Conservation (phyloP, 2,888 invertebrate genomes). For the Tetragonisca angustula region DNA sequence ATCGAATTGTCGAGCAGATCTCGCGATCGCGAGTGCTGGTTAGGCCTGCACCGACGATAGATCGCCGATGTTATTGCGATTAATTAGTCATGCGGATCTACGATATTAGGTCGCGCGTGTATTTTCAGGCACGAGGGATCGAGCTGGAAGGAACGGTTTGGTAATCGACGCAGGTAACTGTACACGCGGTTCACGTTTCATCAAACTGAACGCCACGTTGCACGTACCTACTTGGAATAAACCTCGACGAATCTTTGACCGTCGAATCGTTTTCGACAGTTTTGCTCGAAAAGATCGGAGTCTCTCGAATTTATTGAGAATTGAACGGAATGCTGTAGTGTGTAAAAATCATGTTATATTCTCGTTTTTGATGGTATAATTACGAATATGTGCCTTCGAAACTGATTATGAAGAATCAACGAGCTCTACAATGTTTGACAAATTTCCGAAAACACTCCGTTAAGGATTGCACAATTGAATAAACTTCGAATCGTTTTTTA, state of each 20-base stretch:
- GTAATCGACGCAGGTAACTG: slow-evolving; percentile 22
- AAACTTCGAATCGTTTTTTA: no score
- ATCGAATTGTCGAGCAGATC: slow-evolving; percentile 46
- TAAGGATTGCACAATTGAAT: no score
- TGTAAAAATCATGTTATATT: not conserved
- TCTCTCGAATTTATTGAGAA: not conserved
- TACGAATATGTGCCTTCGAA: not conserved
- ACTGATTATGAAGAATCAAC: no score
- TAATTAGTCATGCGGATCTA: slow-evolving; percentile 57
- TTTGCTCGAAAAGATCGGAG: not conserved
- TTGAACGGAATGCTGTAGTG: not conserved
- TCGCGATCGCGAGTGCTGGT: slow-evolving; percentile 37
- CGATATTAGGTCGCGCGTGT: slow-evolving; percentile 38
- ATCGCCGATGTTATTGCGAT: slow-evolving; percentile 51
- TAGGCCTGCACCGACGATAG: slow-evolving; percentile 47
- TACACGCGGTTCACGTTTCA: slow-evolving; percentile 15
- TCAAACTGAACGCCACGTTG: not conserved
- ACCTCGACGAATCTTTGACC: not conserved
- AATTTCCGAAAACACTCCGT: no score
- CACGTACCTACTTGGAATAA: not conserved
- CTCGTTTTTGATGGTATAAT: not conserved
- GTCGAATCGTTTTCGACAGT: not conserved
- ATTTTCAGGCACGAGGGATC: slow-evolving; percentile 14
- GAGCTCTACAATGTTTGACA: no score
- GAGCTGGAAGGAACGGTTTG: slow-evolving; percentile 35